A percentile compares a stretch with the other conserved stretches of the same genome.
These are phyloP conservation scores for Cavia porcellus DNA, from an alignment of 2,113 vertebrate genomes.

Conservation along the genomic window DNA sequence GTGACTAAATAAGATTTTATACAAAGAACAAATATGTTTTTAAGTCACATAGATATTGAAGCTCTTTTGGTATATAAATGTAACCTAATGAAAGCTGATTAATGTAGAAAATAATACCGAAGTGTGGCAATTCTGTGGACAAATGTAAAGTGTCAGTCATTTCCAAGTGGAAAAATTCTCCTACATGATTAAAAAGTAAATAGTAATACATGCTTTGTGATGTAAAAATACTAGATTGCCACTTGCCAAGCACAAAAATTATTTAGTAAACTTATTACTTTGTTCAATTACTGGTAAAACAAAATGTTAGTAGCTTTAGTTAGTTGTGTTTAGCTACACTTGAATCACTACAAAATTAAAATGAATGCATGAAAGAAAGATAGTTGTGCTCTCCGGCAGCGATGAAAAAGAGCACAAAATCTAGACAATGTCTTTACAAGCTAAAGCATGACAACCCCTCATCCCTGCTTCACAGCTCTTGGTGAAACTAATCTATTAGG, in stretches of 20 bases:
- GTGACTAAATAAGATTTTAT: not conserved
- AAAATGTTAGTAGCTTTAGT: not conserved
- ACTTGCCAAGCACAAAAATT: not conserved
- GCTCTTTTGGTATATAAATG: not conserved
- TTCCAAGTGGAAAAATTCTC: not conserved
- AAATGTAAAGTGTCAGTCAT: not conserved
- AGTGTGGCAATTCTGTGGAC: not conserved
- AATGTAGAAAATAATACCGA: not conserved
- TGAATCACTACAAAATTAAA: not conserved
- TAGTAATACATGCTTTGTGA: accelerated
- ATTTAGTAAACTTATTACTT: not conserved
- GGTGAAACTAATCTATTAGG: not conserved
- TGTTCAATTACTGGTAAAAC: not conserved
- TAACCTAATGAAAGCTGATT: not conserved
- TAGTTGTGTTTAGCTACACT: not conserved
- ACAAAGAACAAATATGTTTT: not conserved
- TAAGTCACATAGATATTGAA: not conserved
- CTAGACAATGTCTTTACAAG: not conserved
- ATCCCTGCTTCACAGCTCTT: not conserved
- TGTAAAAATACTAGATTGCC: not conserved
- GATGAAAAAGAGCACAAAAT: not conserved
- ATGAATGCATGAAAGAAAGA: not conserved
- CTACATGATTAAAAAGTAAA: not conserved
- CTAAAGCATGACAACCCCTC: not conserved
- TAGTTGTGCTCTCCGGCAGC: not conserved